These are phyloP conservation scores for Rhyacophila brunnea DNA, from an alignment of 1,140 invertebrate species.

Conservation along the genomic window DNA sequence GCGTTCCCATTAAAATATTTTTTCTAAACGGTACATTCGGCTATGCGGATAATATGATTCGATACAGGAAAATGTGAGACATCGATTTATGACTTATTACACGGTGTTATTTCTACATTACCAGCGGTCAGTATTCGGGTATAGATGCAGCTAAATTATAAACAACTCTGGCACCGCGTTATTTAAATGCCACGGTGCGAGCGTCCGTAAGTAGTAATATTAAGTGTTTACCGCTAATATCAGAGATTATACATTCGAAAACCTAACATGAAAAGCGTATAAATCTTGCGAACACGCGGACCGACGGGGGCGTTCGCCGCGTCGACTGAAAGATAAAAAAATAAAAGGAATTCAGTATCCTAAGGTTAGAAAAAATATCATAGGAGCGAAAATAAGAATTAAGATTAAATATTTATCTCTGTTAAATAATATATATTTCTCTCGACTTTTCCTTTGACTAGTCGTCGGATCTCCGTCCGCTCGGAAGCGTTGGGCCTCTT, in stretches of 20 bases:
- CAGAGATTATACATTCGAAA: conserved; percentile 9
- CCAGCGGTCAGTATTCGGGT: conserved; percentile 16
- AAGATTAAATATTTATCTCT: too few relatives aligned
- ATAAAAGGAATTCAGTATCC: too few relatives aligned
- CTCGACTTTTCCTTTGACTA: too few relatives aligned
- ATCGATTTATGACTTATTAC: conserved; percentile 16
- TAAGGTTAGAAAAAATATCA: too few relatives aligned
- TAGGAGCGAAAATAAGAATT: too few relatives aligned
- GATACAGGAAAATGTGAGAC: conserved; percentile 19
- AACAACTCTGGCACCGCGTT: background rate
- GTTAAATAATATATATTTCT: too few relatives aligned
- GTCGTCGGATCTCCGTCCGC: too few relatives aligned
- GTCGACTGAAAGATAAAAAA: too few relatives aligned
- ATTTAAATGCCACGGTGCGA: background rate
- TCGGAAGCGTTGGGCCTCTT: too few relatives aligned
- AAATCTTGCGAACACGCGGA: background rate
- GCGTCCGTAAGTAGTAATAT: conserved; percentile 9
- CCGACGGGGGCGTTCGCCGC: too few relatives aligned
- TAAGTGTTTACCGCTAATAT: conserved; percentile 6
- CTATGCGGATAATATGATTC: conserved; percentile 32
- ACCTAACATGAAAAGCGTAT: conserved; percentile 17
- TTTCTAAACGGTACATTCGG: conserved; percentile 33
- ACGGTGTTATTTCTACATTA: background rate
- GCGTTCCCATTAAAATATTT: conserved; percentile 26
- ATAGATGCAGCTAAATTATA: conserved; percentile 11